Conservation (phyloP, 2,797 vertebrate genomes). For the Sandelia bainsii region DNA sequence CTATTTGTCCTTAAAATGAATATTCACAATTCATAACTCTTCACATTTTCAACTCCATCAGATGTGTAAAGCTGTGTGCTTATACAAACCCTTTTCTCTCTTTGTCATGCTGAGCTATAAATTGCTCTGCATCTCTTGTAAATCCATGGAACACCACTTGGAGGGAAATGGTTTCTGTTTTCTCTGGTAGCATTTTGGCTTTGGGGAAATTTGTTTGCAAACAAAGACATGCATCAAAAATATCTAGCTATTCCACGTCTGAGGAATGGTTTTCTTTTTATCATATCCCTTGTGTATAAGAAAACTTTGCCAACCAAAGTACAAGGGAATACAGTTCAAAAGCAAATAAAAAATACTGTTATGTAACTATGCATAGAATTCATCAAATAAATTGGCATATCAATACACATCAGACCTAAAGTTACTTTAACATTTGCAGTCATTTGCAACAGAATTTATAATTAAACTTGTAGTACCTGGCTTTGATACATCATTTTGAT, state of each 20-base stretch:
- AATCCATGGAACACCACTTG: conserved; percentile 70
- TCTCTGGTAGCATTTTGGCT: conserved; percentile 66
- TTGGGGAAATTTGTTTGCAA: conserved; percentile 77
- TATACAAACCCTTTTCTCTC: conserved; percentile 52
- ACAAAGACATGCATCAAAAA: conserved; percentile 76
- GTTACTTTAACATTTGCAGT: conserved; percentile 24
- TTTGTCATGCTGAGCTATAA: conserved; percentile 64
- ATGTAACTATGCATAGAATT: background rate
- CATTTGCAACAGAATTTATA: conserved; percentile 17
- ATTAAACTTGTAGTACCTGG: background rate
- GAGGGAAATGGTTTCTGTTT: conserved; percentile 73
- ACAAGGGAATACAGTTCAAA: conserved; percentile 18
- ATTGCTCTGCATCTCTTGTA: conserved; percentile 61
- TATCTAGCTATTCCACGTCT: conserved; percentile 60
- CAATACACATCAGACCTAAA: conserved; percentile 22
- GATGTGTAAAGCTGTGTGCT: conserved; percentile 60
- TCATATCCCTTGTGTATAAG: conserved; percentile 42
- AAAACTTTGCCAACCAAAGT: conserved; percentile 26
- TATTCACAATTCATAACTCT: conserved; percentile 61
- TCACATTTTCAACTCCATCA: conserved; percentile 62
- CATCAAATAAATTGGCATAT: conserved; percentile 38
- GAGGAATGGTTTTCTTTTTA: conserved; percentile 58
- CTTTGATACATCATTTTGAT: conserved; percentile 17
- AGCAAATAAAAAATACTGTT: background rate
- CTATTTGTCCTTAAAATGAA: conserved; percentile 53